Percentiles rank a stretch among this genome's conserved stretches.
phyloP scores from a whole-genome alignment of 2,113 vertebrate species.

The Chinchilla lanigera region DNA sequence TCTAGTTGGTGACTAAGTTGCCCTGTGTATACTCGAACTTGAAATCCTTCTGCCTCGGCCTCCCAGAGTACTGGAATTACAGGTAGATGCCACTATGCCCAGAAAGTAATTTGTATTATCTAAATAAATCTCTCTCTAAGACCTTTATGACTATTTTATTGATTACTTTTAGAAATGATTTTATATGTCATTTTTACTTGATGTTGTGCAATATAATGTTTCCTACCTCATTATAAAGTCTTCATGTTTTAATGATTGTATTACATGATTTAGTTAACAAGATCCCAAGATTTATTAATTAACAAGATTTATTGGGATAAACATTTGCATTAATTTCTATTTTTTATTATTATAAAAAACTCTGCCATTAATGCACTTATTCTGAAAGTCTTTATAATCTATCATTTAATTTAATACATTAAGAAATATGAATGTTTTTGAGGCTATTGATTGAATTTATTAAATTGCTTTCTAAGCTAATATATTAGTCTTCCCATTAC shows the following conservation, averaged over 20 bases:
- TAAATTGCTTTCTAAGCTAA: neutral
- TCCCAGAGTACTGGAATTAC: neutral
- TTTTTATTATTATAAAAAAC: neutral
- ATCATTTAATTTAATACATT: slow-evolving; percentile 51
- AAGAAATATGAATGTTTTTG: slow-evolving; percentile 40
- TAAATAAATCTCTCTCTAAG: slow-evolving; percentile 17
- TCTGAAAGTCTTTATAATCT: slow-evolving; percentile 24
- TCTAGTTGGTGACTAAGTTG: neutral
- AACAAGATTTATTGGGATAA: neutral
- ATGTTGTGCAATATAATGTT: neutral
- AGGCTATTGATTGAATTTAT: slow-evolving; percentile 19
- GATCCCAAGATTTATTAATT: too few relatives aligned
- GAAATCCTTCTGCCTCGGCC: neutral
- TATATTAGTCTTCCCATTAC: neutral
- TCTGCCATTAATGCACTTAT: neutral
- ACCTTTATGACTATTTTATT: neutral
- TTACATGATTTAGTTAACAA: slow-evolving; percentile 30
- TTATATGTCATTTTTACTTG: neutral
- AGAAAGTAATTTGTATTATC: neutral
- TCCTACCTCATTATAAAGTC: neutral
- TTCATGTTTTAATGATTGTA: neutral
- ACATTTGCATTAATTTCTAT: slow-evolving; percentile 30
- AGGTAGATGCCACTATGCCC: neutral
- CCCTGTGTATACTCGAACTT: neutral
- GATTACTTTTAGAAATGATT: neutral